A percentile compares a stretch with the other conserved stretches of the same genome.
Conservation (phyloP, 2,113 vertebrate species). For the Cryptotis parvus region DNA sequence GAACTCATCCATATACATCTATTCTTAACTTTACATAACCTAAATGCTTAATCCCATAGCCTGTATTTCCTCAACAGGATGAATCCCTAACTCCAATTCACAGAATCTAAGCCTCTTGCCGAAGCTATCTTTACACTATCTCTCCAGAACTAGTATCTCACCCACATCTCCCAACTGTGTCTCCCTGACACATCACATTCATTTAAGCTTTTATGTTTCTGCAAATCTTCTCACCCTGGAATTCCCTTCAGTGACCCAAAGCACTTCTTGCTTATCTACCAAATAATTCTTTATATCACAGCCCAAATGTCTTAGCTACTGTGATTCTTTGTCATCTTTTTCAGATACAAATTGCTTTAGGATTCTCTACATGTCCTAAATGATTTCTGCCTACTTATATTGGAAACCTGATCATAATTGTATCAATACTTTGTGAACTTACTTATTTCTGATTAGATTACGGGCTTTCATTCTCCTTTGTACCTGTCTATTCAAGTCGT, state of each 20-base stretch:
- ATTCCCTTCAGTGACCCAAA: neutral
- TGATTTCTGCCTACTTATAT: neutral
- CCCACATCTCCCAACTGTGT: neutral
- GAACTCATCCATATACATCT: too few relatives aligned
- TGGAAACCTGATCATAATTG: neutral
- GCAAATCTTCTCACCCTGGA: neutral
- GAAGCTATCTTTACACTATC: neutral
- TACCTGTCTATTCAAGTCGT: neutral
- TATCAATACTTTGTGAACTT: neutral
- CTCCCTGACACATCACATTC: neutral
- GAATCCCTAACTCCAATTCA: neutral
- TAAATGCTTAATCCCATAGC: neutral
- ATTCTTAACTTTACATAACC: neutral
- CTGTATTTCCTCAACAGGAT: neutral
- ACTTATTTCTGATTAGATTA: neutral
- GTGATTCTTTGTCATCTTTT: slow-evolving; percentile 1
- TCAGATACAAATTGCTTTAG: neutral
- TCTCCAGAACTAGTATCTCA: neutral
- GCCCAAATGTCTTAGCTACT: neutral
- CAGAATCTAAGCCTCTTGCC: neutral
- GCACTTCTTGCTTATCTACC: neutral
- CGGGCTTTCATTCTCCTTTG: neutral
- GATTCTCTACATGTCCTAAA: neutral
- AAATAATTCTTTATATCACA: neutral
- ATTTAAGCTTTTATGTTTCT: neutral